Conservation (phyloP, 2,113 vertebrate genomes). For the Odontophorus gujanensis region DNA sequence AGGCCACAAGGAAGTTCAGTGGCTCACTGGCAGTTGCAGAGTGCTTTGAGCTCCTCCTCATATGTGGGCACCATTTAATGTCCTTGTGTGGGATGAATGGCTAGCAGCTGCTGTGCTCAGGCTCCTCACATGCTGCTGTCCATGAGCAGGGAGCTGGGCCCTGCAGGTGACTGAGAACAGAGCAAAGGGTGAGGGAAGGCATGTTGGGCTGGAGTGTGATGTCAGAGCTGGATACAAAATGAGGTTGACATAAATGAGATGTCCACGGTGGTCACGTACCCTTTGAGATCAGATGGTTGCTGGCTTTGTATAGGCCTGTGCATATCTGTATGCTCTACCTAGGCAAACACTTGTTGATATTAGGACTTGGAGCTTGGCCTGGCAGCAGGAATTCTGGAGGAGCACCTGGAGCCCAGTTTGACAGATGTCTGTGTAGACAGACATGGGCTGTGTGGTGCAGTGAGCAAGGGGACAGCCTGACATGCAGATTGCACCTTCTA, state of each 20-base stretch:
- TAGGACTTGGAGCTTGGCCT: background rate
- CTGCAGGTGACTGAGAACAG: background rate
- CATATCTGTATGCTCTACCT: background rate
- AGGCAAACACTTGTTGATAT: background rate
- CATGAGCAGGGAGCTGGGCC: rapidly evolving
- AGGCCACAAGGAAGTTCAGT: background rate
- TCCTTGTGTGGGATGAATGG: background rate
- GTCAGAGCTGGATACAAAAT: background rate
- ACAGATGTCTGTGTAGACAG: too few species aligned
- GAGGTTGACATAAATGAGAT: background rate
- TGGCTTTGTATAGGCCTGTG: background rate
- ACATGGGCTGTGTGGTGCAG: background rate
- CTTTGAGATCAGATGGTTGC: background rate
- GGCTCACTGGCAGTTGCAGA: background rate
- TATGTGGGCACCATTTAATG: rapidly evolving
- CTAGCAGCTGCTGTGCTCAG: background rate
- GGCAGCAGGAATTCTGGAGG: background rate
- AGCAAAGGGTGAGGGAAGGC: background rate
- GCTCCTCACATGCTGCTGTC: background rate
- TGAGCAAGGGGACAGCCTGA: background rate
- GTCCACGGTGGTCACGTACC: background rate
- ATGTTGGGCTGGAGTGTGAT: rapidly evolving
- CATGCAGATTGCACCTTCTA: background rate
- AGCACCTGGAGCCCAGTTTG: background rate
- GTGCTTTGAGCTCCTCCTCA: background rate